Base-by-base conservation (phyloP, 2,113 vertebrate genomes). In the Corythornis vintsioides region DNA sequence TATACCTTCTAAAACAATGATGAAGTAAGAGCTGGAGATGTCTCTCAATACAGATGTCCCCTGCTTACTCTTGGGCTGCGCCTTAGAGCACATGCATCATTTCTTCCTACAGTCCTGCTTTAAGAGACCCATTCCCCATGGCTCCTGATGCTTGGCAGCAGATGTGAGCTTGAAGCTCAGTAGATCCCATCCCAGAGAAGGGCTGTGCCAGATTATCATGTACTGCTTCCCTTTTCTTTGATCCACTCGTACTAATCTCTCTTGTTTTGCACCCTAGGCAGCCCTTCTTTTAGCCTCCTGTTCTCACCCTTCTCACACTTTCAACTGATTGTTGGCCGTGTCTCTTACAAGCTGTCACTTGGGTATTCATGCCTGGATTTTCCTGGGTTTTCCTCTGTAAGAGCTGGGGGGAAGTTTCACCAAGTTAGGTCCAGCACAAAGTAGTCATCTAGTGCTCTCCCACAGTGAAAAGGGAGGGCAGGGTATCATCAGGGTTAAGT, bases 161-260 rank as follows among this genome's bases (percentile, higher is more conserved):
- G 28, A 52, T 33, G 11, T 7, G 3, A 86, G 13, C 52, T 59
- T 59, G 42, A 42, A 91, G 52, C 64, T 42, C 33, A 29, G 21
- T 10, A 73, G 47, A 73, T 47, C 52, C 42, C 38, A 38, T 17
- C 31, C 64, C 17, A 24, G 21, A 65, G 60, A 76, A 80, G 47
- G 19, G 52, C 61, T 55, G 29, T 63, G 42, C 42, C 47, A 66
- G 16, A 66, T 83, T 86, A 90, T 94, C 88, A 40, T 1, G 4
- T 65, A 40, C 53, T 50, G 67, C 71, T 93, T 93, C 77, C 76
- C 66, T 64, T 92, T 83, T 52, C 48, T 86, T 80, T 90, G 67
- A 83, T 83, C 60, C 69, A 55, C 50, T 93, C 9, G 2, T 69
- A 78, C 42, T 63, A 94, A 93, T 94, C 88, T 93, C 57, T 82